phyloP scores from a whole-genome alignment of 2,888 invertebrate genomes.

The Allacma fusca region DNA sequence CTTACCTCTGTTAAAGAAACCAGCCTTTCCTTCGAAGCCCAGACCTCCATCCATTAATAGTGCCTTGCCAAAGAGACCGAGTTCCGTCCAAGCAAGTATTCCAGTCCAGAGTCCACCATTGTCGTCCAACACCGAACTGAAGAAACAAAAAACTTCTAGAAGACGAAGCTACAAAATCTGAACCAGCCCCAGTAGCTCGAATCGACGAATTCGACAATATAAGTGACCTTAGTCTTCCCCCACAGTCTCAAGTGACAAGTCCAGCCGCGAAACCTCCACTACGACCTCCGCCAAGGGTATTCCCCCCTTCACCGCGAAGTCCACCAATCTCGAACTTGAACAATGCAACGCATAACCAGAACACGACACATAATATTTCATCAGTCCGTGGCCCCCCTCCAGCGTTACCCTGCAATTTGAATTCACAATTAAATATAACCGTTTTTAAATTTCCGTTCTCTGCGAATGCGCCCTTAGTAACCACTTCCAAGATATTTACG shows the following conservation, averaged over 20 bases:
- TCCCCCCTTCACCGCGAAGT: constrained; percentile 8
- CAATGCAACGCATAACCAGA: too few relatives aligned
- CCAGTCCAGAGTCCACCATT: background rate
- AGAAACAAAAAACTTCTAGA: background rate
- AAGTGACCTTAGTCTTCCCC: constrained; percentile 42
- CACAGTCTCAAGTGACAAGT: background rate
- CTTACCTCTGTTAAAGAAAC: constrained; percentile 38
- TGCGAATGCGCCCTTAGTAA: too few relatives aligned
- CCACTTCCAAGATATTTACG: constrained; percentile 2
- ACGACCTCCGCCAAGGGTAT: background rate
- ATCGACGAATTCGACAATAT: constrained; percentile 45
- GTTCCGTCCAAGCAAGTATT: background rate
- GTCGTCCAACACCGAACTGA: background rate
- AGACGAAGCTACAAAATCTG: background rate
- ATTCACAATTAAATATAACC: background rate
- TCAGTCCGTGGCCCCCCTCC: too few relatives aligned
- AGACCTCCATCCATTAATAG: background rate
- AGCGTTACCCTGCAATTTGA: background rate
- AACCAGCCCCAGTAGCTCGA: constrained; percentile 37
- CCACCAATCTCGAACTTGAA: background rate
- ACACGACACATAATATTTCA: too few relatives aligned
- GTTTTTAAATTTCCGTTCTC: too few relatives aligned
- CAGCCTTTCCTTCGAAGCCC: constrained; percentile 59
- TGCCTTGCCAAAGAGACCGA: background rate
- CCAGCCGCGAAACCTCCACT: background rate